Evolutionary conservation across 2,888 invertebrate genomes (phyloP).

Genomic region (Dimorphilus gyrociliatus): DNA sequence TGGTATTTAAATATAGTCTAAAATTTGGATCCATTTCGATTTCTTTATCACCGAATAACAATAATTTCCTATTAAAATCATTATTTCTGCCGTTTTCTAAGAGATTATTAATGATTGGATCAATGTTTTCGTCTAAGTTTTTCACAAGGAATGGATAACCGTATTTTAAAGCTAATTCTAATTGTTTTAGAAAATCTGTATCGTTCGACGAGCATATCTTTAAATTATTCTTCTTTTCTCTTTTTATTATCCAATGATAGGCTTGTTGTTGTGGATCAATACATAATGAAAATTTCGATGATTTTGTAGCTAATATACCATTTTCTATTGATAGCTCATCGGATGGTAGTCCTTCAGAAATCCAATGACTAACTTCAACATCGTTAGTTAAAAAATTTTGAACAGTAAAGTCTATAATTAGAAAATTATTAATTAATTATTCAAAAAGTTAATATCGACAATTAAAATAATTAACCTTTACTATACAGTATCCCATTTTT

Average conservation of each 20-base stretch:
- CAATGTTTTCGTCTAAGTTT: constrained; percentile 7
- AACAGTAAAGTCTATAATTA: neutral
- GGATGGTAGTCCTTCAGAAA: constrained; percentile 8
- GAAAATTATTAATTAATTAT: too few relatives aligned
- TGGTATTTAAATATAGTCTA: constrained; percentile 7
- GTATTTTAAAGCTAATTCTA: constrained; percentile 9
- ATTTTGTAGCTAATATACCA: constrained; percentile 8
- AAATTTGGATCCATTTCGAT: constrained; percentile 8
- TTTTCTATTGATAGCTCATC: constrained; percentile 9
- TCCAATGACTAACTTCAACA: constrained; percentile 6
- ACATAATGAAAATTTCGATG: constrained; percentile 8
- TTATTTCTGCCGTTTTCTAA: constrained; percentile 6
- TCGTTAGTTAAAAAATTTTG: constrained; percentile 4
- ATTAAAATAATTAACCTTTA: too few relatives aligned
- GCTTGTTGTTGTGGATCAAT: constrained; percentile 10
- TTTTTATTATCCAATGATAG: constrained; percentile 8
- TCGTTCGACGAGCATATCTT: constrained; percentile 8
- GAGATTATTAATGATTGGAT: constrained; percentile 9
- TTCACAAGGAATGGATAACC: constrained; percentile 8
- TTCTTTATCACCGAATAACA: constrained; percentile 7
- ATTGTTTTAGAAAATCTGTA: constrained; percentile 6
- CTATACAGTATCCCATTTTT: constrained; percentile 3
- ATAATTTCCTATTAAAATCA: constrained; percentile 5
- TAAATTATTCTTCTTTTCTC: constrained; percentile 6
- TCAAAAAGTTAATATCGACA: too few relatives aligned